Percentiles rank a stretch among this genome's conserved stretches.
These are phyloP conservation scores for Aphelocoma californica DNA, from an alignment of 2,797 vertebrate species.

Conservation along the genomic window DNA sequence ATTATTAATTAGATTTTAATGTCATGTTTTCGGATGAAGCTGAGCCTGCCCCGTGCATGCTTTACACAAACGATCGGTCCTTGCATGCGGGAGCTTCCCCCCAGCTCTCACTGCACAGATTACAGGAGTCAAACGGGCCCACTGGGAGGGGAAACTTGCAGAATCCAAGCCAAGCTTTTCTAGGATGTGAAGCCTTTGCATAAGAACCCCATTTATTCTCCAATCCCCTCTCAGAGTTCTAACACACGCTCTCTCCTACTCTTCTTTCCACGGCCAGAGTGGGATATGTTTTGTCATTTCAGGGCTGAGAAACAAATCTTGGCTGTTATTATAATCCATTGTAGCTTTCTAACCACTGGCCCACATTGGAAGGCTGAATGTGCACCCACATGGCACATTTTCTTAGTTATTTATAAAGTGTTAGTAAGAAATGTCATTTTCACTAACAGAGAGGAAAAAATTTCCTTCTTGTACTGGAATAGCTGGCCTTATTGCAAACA, in stretches of 20 bases:
- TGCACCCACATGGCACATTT: background rate
- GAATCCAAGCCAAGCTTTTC: background rate
- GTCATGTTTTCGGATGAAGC: background rate
- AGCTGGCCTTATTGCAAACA: background rate
- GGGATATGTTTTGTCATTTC: slow-evolving; percentile 15
- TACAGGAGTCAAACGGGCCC: background rate
- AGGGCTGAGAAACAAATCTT: background rate
- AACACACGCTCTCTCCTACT: background rate
- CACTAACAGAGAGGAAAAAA: background rate
- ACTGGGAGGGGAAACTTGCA: background rate
- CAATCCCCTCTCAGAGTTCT: background rate
- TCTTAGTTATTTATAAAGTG: slow-evolving; percentile 26
- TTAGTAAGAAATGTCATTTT: slow-evolving; percentile 8
- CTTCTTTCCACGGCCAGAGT: background rate
- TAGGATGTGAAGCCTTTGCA: background rate
- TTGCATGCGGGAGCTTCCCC: background rate
- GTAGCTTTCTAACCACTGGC: slow-evolving; percentile 9
- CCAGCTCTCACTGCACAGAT: background rate
- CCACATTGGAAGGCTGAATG: background rate
- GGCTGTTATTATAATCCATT: background rate
- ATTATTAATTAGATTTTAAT: background rate
- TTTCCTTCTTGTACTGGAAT: background rate
- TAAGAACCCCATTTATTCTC: background rate
- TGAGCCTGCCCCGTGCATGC: background rate
- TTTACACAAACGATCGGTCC: background rate